Conservation (phyloP, 2,113 vertebrate genomes). For the Syngnathus scovelli region DNA sequence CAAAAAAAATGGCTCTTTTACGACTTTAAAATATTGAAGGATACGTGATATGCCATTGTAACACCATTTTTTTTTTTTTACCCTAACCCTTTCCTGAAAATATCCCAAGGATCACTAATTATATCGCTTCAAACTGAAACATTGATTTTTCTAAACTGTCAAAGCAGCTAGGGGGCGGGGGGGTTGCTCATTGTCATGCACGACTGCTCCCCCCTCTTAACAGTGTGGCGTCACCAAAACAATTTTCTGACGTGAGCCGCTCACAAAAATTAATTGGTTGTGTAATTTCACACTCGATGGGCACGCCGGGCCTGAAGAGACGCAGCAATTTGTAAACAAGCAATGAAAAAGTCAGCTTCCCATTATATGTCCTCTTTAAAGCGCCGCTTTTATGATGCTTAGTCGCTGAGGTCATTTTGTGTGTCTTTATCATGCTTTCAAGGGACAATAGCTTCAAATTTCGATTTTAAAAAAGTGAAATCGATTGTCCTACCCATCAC, state of each 20-base stretch:
- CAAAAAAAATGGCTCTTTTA: too few relatives aligned
- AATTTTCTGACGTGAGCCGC: not conserved
- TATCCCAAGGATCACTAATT: not conserved
- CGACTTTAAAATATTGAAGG: not conserved
- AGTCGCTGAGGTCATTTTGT: not conserved
- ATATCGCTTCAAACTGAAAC: not conserved
- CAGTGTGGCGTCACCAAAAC: not conserved
- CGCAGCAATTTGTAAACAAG: not conserved
- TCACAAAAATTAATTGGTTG: not conserved
- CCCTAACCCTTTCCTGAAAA: not conserved
- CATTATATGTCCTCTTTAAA: not conserved
- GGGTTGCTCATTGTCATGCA: not conserved
- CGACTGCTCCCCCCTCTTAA: not conserved
- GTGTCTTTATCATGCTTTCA: not conserved
- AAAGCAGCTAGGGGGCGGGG: not conserved
- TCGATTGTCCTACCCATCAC: slow-evolving; percentile 72
- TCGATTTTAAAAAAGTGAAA: not conserved
- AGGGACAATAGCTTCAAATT: not conserved
- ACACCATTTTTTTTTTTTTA: not conserved
- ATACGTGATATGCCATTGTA: not conserved
- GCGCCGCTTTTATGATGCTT: not conserved
- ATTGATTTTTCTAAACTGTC: not conserved
- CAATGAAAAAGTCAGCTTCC: not conserved
- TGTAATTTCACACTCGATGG: not conserved
- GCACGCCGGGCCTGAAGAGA: not conserved